Percentiles rank a stretch among this genome's conserved stretches.
phyloP scores from a whole-genome alignment of 1,140 invertebrate genomes.

The Chionoecetes opilio region DNA sequence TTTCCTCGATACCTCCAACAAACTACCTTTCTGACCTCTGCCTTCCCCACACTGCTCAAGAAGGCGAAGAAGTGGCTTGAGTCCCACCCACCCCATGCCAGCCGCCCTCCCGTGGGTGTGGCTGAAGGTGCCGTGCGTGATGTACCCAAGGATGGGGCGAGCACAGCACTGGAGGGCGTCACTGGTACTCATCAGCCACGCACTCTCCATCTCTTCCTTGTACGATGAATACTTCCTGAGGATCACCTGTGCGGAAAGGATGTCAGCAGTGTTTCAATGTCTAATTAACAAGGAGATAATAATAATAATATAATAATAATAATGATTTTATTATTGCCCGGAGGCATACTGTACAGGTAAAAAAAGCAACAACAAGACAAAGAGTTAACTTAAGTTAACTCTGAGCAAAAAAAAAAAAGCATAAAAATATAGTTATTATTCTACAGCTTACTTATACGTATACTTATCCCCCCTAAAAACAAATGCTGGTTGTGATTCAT shows the following conservation, averaged over 20 bases:
- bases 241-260: conserved; percentile 43
- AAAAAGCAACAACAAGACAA: no score
- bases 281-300: no score
- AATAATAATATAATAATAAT: no score
- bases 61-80: conserved; percentile 52
- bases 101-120: conserved; percentile 52
- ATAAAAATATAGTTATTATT: no score
- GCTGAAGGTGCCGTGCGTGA: conserved; percentile 65
- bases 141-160: conserved; percentile 62
- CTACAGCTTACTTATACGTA: no score
- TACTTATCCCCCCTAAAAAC: no score
- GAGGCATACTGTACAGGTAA: no score
- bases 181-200: conserved; percentile 60
- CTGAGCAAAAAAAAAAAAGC: no score
- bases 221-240: conserved; percentile 53
- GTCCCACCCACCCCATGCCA: conserved; percentile 71
- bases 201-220: conserved; percentile 64
- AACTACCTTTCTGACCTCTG: background rate
- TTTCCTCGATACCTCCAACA: conserved; percentile 37
- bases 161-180: conserved; percentile 69
- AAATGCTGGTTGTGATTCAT: no score
- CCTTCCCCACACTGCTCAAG: conserved; percentile 18
- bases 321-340: no score
- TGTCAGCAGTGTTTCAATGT: no score
- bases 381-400: no score